A percentile compares a stretch with the other conserved stretches of the same genome.
Conservation (phyloP, 2,888 invertebrate species). For the Himalopsyche anomala region DNA sequence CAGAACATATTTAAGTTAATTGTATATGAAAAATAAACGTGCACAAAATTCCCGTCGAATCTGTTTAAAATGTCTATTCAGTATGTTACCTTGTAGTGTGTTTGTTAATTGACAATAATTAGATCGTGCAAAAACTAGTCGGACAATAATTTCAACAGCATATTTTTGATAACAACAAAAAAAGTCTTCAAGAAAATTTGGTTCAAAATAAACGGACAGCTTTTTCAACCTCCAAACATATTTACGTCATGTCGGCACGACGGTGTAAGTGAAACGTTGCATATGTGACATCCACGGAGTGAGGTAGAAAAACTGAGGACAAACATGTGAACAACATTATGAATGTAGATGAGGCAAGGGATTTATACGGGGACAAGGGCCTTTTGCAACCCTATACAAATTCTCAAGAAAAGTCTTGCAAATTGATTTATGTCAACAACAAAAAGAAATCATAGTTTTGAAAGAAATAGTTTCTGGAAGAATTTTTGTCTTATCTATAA, state of each 20-base stretch:
- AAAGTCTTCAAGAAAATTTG: too few species aligned
- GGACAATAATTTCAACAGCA: too few species aligned
- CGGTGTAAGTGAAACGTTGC: conserved; percentile 12
- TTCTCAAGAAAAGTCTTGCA: conserved; percentile 17
- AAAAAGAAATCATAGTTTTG: conserved; percentile 22
- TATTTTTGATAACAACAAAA: too few species aligned
- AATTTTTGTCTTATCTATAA: background rate
- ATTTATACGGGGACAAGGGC: background rate
- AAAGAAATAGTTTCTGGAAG: conserved; percentile 2
- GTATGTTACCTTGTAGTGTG: too few species aligned
- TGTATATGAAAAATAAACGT: too few species aligned
- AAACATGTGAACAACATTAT: conserved; percentile 21
- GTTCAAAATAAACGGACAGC: too few species aligned
- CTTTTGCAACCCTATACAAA: conserved; percentile 15
- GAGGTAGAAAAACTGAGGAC: conserved; percentile 26
- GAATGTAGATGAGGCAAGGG: conserved; percentile 22
- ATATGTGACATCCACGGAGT: conserved; percentile 5
- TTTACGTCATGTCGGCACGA: background rate
- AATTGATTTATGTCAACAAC: conserved; percentile 34
- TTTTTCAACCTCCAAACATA: background rate
- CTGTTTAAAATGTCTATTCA: too few species aligned
- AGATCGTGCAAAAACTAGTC: too few species aligned
- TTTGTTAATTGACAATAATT: too few species aligned
- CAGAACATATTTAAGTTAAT: too few species aligned
- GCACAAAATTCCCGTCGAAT: too few species aligned